These are phyloP conservation scores for Ennomos erosarius DNA, from an alignment of 2,888 invertebrate genomes.

Conservation along the genomic window DNA sequence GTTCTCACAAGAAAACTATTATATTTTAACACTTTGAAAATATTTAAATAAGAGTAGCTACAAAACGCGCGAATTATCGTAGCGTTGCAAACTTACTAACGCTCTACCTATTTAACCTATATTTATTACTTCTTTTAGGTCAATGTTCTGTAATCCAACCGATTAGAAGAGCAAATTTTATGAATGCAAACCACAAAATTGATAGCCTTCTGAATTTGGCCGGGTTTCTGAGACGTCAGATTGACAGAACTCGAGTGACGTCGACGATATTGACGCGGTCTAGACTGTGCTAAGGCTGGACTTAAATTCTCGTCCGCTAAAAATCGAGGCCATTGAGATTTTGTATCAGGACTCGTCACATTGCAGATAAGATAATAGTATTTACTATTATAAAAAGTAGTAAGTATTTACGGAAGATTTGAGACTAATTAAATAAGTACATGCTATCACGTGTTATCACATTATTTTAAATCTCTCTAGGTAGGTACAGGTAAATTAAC, in stretches of 20 bases:
- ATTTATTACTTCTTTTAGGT: neutral
- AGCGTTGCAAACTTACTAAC: neutral
- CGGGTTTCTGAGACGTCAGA: constrained; percentile 13
- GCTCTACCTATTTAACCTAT: neutral
- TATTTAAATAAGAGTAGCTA: constrained; percentile 7
- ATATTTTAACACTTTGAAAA: constrained; percentile 2
- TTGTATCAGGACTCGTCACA: no score
- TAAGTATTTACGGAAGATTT: no score
- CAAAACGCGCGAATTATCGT: neutral
- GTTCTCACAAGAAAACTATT: constrained; percentile 1
- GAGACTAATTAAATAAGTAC: no score
- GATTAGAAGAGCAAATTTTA: neutral
- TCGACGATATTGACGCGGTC: constrained; percentile 29
- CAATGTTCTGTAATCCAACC: constrained; percentile 2
- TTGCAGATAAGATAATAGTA: no score
- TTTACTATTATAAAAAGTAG: no score
- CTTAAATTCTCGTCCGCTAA: constrained; percentile 1
- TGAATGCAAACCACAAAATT: neutral
- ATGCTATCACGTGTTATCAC: no score
- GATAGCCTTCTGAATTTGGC: constrained; percentile 1
- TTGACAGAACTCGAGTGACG: constrained; percentile 33
- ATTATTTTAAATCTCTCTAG: no score
- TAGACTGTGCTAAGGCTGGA: no score
- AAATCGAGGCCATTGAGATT: neutral
- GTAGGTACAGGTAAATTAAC: no score